phyloP scores from a whole-genome alignment of 1,140 invertebrate genomes.

The Gryon sp. region DNA sequence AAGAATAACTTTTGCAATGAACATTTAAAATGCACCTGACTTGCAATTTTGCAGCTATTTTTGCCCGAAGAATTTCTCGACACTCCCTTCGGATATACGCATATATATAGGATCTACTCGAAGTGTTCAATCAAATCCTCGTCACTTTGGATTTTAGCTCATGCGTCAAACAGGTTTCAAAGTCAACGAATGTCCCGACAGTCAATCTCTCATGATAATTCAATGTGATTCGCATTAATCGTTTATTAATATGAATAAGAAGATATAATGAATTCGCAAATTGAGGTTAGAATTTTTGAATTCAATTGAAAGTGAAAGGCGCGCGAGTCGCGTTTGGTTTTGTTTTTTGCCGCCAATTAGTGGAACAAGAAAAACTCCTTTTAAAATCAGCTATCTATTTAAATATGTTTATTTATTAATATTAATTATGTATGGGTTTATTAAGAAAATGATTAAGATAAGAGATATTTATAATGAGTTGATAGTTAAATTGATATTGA shows the following conservation, averaged over 20 bases:
- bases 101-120: conserved; percentile 5
- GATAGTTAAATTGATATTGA: conserved; percentile 34
- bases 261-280: conserved; percentile 33
- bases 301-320: conserved; percentile 43
- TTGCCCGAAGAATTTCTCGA: conserved; percentile 40
- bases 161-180: conserved; percentile 45
- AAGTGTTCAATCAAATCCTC: conserved; percentile 47
- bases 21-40: conserved; percentile 34
- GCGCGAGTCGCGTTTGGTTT: background rate
- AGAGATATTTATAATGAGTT: conserved; percentile 14
- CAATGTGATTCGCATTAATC: conserved; percentile 44
- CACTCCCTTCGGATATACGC: conserved; percentile 47
- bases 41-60: conserved; percentile 34
- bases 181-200: conserved; percentile 41
- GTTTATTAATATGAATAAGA: conserved; percentile 45
- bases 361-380: too few species aligned
- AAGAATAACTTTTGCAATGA: too few species aligned
- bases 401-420: too few species aligned
- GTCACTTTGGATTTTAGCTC: conserved; percentile 40
- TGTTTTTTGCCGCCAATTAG: conserved; percentile 16
- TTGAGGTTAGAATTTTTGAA: conserved; percentile 36
- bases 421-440: too few species aligned
- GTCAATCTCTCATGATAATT: conserved; percentile 46
- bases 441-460: conserved; percentile 20
- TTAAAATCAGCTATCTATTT: too few species aligned